Percentiles rank a stretch among this genome's conserved stretches.
These are phyloP conservation scores for Perizoma affinitatum DNA, from an alignment of 2,888 invertebrate genomes.

Conservation along the genomic window DNA sequence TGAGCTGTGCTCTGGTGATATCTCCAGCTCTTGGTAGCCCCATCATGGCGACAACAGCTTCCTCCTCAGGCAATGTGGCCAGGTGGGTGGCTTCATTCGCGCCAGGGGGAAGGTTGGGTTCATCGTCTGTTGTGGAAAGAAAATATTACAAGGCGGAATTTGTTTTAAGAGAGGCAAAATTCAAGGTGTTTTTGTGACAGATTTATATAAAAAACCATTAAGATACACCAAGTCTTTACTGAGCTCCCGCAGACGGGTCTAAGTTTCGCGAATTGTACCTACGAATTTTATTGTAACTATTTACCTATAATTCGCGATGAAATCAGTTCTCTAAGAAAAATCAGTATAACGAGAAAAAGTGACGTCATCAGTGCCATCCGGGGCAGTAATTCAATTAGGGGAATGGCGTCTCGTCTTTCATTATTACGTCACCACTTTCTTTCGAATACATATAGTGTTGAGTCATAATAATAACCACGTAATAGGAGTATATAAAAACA, in stretches of 20 bases:
- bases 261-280: too few relatives aligned
- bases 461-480: too few relatives aligned
- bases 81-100: conserved; percentile 70
- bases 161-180: not conserved
- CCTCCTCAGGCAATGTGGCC: conserved; percentile 83
- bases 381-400: conserved; percentile 20
- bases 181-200: too few relatives aligned
- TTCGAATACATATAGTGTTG: too few relatives aligned
- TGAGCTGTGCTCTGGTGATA: conserved; percentile 91
- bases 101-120: conserved; percentile 53
- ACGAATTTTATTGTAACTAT: too few relatives aligned
- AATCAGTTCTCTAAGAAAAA: conserved; percentile 4
- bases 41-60: conserved; percentile 94
- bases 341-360: conserved; percentile 12
- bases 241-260: too few relatives aligned
- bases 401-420: conserved; percentile 7
- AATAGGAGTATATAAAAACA: too few relatives aligned
- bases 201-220: too few relatives aligned
- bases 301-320: not conserved
- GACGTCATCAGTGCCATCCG: conserved; percentile 16
- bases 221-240: too few relatives aligned
- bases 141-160: conserved; percentile 26
- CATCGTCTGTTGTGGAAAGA: conserved; percentile 58
- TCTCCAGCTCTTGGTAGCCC: conserved; percentile 97
- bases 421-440: conserved; percentile 15